Percentiles rank a stretch among this genome's conserved stretches.
phyloP scores from a whole-genome alignment of 2,888 invertebrate genomes.

The Mythimna pallens region DNA sequence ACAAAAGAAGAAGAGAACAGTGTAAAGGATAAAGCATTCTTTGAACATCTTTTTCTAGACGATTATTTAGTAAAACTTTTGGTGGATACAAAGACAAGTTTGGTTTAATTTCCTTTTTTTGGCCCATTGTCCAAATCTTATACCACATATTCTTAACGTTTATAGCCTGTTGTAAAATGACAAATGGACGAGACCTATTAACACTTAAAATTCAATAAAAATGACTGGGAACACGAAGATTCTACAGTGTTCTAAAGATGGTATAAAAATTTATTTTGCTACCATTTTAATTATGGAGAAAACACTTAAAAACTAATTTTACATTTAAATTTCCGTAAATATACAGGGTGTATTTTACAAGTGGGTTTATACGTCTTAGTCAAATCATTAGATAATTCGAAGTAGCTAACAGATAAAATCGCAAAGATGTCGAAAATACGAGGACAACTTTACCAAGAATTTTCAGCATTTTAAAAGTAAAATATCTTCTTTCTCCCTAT shows the following conservation, averaged over 20 bases:
- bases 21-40: background rate
- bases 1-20: background rate
- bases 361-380: no score
- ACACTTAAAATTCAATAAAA: background rate
- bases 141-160: background rate
- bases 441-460: no score
- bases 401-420: no score
- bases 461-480: no score
- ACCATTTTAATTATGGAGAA: background rate
- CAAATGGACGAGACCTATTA: background rate
- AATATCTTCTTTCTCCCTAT: no score
- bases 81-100: background rate
- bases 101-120: background rate
- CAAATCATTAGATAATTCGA: no score
- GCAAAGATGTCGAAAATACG: no score
- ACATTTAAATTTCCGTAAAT: background rate
- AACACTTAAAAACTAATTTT: background rate
- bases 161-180: background rate
- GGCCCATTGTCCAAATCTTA: background rate
- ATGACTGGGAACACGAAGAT: background rate
- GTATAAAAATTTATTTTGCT: background rate
- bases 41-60: conserved; percentile 1
- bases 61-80: background rate
- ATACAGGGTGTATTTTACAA: no score
- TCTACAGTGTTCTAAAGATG: background rate